Percentiles rank a stretch among this genome's conserved stretches.
Conservation (phyloP, 2,888 invertebrate species). For the Diaperis boleti region DNA sequence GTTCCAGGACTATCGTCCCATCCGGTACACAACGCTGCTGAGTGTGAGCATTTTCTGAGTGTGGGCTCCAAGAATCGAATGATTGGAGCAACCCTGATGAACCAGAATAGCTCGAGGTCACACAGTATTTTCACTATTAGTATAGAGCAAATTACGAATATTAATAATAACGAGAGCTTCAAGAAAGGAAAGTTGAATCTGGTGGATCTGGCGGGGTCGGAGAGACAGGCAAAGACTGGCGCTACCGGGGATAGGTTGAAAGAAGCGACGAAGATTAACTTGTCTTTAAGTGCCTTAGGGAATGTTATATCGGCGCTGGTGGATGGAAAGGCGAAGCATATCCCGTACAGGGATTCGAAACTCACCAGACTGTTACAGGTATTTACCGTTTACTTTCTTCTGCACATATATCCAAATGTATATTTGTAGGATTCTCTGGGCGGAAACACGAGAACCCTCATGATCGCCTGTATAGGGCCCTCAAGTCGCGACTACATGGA, state of each 20-base stretch:
- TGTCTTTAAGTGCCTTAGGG: constrained; percentile 87
- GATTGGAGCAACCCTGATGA: constrained; percentile 90
- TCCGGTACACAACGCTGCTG: constrained; percentile 81
- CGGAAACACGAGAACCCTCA: constrained; percentile 89
- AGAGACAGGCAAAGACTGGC: constrained; percentile 86
- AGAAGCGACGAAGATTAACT: constrained; percentile 91
- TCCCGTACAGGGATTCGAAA: constrained; percentile 88
- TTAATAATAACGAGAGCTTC: constrained; percentile 62
- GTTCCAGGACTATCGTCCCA: constrained; percentile 76
- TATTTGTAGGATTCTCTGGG: constrained; percentile 85
- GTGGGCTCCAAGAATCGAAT: constrained; percentile 84
- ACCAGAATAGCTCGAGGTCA: constrained; percentile 86
- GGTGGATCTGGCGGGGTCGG: constrained; percentile 91
- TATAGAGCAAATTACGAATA: constrained; percentile 80
- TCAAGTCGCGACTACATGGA: constrained; percentile 87
- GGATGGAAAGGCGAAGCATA: constrained; percentile 84
- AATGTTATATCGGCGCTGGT: constrained; percentile 91
- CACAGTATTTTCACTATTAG: constrained; percentile 90
- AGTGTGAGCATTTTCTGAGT: constrained; percentile 81
- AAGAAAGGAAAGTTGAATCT: constrained; percentile 80
- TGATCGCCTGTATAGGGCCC: constrained; percentile 89
- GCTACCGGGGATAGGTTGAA: constrained; percentile 87
- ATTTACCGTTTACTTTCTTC: constrained; percentile 33
- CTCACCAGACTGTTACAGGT: constrained; percentile 82
- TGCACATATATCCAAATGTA: too few species aligned